Base-by-base conservation (phyloP, 2,113 vertebrate species). In the Emydura subglobosa region DNA sequence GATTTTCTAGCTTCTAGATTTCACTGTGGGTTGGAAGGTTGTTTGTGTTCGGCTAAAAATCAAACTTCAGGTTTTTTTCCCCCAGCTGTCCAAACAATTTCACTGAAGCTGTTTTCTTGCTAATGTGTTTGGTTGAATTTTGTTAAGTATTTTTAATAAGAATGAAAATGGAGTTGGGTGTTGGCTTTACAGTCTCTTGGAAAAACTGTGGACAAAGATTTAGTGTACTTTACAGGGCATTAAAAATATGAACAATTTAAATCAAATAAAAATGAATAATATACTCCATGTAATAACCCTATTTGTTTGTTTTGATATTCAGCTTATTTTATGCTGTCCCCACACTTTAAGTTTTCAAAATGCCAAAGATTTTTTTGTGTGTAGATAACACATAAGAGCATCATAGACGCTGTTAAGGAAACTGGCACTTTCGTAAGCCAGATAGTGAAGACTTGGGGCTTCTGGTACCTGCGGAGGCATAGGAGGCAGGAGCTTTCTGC, bases 51-150 rank as follows among this genome's bases (percentile, higher is more conserved):
- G 34, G 5, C 2, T 2, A 4, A 3, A 82, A 61, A 29, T 61
- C 24, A 39, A 5, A 22, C 85, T 79, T 51, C 1, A 27, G n/a
- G 21, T 29, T 5, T 34, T 72, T 68, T 39, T 49, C 12, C 19
- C 17, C 17, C 54, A 83, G 5, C 29, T 79, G 11, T 50, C 8
- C 21, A 10, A n/a, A n/a, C 89, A 79, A 19, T 92, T 50, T 79
- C 93, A 42, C 19, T 25, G 25, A 10, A 54, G 50, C 50, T 83
- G 82, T 78, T 89, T 22, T 87, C 10, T 84, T 7, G 24, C 42
- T 86, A 11, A 68, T 44, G n/a, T 86, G 29, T 17, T 92, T 84
- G 51, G 42, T 83, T 87, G 44, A 50, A 21, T 82, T 93, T 85
- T 85, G 81, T 19, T 39, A 17, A 79, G 51, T n/a, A 10, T n/a